phyloP scores from a whole-genome alignment of 2,797 vertebrate species.

The Bucorvus abyssinicus region DNA sequence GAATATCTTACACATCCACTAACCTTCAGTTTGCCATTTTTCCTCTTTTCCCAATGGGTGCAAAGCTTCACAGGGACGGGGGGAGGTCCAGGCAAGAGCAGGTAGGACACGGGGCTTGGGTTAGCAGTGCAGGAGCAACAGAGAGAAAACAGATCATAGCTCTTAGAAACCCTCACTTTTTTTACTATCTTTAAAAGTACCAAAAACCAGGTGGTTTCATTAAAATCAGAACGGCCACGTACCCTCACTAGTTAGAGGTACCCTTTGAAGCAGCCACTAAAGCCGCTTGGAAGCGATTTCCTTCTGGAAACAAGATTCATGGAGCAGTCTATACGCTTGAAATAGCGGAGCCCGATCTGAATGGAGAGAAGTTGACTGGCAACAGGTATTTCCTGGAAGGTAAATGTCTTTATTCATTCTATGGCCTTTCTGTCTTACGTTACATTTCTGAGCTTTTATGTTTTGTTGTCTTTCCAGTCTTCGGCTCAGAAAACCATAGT shows the following conservation, averaged over 20 bases:
- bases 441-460: conserved; percentile 56
- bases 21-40: not conserved
- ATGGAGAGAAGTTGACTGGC: not conserved
- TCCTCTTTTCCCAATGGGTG: not conserved
- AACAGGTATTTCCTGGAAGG: conserved; percentile 7
- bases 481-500: conserved; percentile 23
- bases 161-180: not conserved
- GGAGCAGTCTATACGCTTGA: not conserved
- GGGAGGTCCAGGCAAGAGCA: not conserved
- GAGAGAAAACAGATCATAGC: not conserved
- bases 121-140: not conserved
- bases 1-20: not conserved
- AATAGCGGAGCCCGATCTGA: not conserved
- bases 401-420: conserved; percentile 36
- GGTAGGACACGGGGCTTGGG: not conserved
- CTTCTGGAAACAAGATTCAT: not conserved
- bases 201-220: not conserved
- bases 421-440: not conserved
- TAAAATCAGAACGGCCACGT: not conserved
- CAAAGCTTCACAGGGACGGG: not conserved
- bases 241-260: not conserved
- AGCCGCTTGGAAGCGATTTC: not conserved
- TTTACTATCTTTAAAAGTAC: not conserved
- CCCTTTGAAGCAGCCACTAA: not conserved
- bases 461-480: conserved; percentile 43